Evolutionary conservation across 2,797 vertebrate genomes (phyloP).

Genomic region (Etheostoma nigrum): DNA sequence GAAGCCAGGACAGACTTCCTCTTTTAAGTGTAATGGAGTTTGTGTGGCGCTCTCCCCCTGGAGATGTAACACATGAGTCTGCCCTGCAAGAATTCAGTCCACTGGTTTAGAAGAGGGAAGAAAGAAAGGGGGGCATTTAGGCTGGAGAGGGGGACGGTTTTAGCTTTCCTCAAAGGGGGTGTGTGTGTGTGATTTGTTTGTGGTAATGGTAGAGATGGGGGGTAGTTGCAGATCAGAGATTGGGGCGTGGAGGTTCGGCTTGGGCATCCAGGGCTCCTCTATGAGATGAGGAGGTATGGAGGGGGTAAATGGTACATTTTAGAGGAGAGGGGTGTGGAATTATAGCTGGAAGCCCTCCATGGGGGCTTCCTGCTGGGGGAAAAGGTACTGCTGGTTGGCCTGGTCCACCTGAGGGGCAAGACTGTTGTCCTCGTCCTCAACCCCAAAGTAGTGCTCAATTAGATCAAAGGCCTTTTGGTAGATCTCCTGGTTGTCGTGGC

Average conservation of each 20-base stretch:
- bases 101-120: slow-evolving; percentile 6
- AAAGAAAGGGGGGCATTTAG: background rate
- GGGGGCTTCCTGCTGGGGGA: slow-evolving; percentile 95
- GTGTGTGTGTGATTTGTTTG: background rate
- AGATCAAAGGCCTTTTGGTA: slow-evolving; percentile 99
- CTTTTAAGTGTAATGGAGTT: slow-evolving; percentile 39
- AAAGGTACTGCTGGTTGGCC: slow-evolving; percentile 97
- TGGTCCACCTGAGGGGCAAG: slow-evolving; percentile 96
- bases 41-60: slow-evolving; percentile 13
- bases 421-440: slow-evolving; percentile 93
- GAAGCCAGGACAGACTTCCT: slow-evolving; percentile 52
- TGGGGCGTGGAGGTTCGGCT: slow-evolving; percentile 32
- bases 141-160: slow-evolving; percentile 36
- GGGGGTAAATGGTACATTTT: slow-evolving; percentile 54
- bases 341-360: slow-evolving; percentile 99
- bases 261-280: slow-evolving; percentile 28
- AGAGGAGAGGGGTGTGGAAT: slow-evolving; percentile 66
- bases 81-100: slow-evolving; percentile 47
- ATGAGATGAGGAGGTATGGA: slow-evolving; percentile 20
- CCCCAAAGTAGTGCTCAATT: slow-evolving; percentile 98
- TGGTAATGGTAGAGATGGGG: background rate
- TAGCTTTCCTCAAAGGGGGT: slow-evolving; percentile 36
- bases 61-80: slow-evolving; percentile 18
- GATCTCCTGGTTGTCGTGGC: slow-evolving; percentile 99
- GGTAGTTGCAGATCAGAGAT: slow-evolving; percentile 23